phyloP scores from a whole-genome alignment of 2,113 vertebrate genomes.

The Tachysurus fulvidraco region DNA sequence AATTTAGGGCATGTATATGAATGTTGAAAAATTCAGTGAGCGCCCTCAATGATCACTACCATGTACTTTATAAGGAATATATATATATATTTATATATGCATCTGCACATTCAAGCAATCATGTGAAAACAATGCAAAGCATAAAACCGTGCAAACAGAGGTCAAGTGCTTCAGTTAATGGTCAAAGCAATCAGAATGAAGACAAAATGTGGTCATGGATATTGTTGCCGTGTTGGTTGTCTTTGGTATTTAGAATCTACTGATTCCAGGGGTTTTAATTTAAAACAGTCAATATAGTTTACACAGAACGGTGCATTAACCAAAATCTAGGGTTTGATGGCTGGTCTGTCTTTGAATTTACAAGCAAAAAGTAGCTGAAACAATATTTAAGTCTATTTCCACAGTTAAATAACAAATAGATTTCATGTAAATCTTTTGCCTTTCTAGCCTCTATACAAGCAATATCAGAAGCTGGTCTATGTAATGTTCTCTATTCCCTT shows the following conservation, averaged over 20 bases:
- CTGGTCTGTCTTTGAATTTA: not conserved
- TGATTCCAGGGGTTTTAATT: not conserved
- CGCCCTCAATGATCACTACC: not conserved
- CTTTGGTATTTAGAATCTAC: not conserved
- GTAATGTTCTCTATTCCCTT: conserved; percentile 26
- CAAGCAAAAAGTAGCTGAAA: not conserved
- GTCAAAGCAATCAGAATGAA: not conserved
- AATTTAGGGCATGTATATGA: not conserved
- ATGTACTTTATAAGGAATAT: not conserved
- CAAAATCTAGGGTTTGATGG: not conserved
- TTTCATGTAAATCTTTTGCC: not conserved
- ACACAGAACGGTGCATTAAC: not conserved
- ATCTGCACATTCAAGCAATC: not conserved
- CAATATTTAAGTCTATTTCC: not conserved
- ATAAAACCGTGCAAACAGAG: not conserved
- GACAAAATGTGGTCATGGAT: not conserved
- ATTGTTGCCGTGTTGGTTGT: not conserved
- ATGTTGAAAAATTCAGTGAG: not conserved
- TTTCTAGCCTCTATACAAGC: not conserved
- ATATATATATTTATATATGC: not conserved
- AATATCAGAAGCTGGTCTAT: conserved; percentile 7
- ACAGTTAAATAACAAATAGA: not conserved
- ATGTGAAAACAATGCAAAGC: not conserved
- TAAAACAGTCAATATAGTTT: not conserved
- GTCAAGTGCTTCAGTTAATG: not conserved